phyloP scores from a whole-genome alignment of 30 jellyfish, hydroid and myxozoan species.

The Calvadosia cruxmelitensis region DNA sequence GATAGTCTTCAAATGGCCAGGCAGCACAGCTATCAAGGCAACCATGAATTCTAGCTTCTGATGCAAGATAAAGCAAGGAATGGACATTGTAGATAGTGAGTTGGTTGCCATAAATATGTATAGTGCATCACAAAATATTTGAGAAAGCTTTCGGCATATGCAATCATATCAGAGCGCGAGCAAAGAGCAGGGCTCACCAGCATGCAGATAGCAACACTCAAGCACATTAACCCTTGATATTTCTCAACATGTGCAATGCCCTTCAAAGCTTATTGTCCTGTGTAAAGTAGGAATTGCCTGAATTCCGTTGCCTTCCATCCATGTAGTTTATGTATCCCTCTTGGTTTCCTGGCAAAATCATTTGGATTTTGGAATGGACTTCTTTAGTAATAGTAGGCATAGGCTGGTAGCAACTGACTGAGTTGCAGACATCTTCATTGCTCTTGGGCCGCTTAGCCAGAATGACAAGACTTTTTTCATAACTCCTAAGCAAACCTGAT shows the following conservation, averaged over 20 bases:
- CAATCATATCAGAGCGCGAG: background rate
- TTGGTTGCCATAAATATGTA: background rate
- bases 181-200: background rate
- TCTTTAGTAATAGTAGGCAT: background rate
- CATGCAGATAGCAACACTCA: background rate
- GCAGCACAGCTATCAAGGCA: background rate
- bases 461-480: background rate
- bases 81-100: background rate
- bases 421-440: background rate
- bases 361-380: background rate
- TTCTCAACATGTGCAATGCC: background rate
- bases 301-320: background rate
- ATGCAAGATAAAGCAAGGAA: background rate
- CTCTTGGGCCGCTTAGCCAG: background rate
- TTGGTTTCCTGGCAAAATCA: background rate
- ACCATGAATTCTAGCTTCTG: background rate
- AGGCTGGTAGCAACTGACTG: background rate
- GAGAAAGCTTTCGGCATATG: background rate
- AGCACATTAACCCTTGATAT: background rate
- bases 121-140: background rate
- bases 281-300: background rate
- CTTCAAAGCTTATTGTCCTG: background rate
- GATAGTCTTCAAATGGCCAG: background rate
- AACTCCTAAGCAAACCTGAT: slow-evolving; percentile 1
- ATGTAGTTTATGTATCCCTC: background rate